Base-by-base conservation (phyloP, 2,888 invertebrate species). In the Drosophila suboccidentalis region DNA sequence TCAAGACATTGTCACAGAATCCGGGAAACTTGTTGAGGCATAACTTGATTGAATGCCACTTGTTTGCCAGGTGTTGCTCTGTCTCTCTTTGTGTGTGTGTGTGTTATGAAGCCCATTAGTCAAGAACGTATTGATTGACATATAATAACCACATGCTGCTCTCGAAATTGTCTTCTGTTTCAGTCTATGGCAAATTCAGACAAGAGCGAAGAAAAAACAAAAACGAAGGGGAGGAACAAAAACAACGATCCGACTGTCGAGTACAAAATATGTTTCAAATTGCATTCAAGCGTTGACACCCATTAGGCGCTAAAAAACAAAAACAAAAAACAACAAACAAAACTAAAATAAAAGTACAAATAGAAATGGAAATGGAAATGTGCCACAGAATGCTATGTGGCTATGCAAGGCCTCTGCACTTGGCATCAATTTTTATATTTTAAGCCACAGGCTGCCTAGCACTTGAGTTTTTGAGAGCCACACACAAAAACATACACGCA, bases 351-450 rank as follows among this genome's bases (percentile, higher is more conserved):
- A 19, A 60, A 69, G 62, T 59, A 43, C 54, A 78, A 80, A 71
- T 71, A 60, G 53, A 51, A 71, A 71, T 71, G 62, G 53, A 51
- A 71, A 70, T 58, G 53, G 39, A 63, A 63, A 55, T 44, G 54
- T 44, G 54, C 34, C 46, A 38, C 50, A 38, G 38, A 36, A 57
- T 47, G 66, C 59, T 67, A 50, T 60, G 69, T 60, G 69, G 51
- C 47, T 41, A 49, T 53, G 70, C 80, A 75, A 71, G 79, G 69
- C 66, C 87, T 57, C 55, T 71, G 81, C 81, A 78, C 81, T 89
- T 89, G 84, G 84, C 84, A 89, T 87, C 76, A 89, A 84, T 84
- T 89, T 84, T 87, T 89, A 88, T 79, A 89, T 89, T 84, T 84
- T 68, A 84, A 84, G 81, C 84, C 82, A 76, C 87, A 71, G 73